These are phyloP conservation scores for Pachydiplax longipennis DNA, from an alignment of 2,888 invertebrate species.

Conservation along the genomic window DNA sequence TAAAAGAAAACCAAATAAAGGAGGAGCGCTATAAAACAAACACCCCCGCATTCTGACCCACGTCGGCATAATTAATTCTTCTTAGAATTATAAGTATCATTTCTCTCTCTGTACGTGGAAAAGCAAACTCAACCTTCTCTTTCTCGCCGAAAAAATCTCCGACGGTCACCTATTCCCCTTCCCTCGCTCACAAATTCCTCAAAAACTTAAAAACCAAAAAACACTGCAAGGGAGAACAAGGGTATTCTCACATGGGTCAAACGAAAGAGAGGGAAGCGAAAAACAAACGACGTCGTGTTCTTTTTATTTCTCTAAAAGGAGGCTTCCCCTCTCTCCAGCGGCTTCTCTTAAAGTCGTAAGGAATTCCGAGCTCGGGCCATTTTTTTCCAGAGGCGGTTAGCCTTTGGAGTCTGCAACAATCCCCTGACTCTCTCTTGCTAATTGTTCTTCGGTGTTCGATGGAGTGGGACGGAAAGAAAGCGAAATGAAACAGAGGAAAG, in stretches of 20 bases:
- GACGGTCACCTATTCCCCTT: not conserved
- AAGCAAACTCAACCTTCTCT: not conserved
- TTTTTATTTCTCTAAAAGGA: not conserved
- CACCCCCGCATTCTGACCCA: too few species aligned
- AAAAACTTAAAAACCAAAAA: not conserved
- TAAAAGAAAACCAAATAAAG: too few species aligned
- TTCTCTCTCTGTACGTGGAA: not conserved
- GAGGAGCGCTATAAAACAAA: too few species aligned
- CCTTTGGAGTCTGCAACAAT: conserved; percentile 8
- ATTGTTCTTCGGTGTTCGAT: not conserved
- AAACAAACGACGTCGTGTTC: conserved; percentile 3
- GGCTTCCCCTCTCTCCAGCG: not conserved
- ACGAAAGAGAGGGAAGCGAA: not conserved
- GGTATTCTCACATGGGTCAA: not conserved
- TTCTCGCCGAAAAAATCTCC: not conserved
- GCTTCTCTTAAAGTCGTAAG: not conserved
- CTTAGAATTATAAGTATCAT: too few species aligned
- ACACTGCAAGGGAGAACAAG: not conserved
- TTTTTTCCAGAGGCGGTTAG: not conserved
- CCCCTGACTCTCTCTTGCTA: not conserved
- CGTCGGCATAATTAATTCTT: too few species aligned
- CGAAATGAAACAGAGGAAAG: not conserved
- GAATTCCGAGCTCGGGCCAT: conserved; percentile 18
- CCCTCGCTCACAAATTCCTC: not conserved
- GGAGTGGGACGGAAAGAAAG: not conserved